Conservation (phyloP, 2,888 invertebrate genomes). For the Pyrochroa serraticornis region DNA sequence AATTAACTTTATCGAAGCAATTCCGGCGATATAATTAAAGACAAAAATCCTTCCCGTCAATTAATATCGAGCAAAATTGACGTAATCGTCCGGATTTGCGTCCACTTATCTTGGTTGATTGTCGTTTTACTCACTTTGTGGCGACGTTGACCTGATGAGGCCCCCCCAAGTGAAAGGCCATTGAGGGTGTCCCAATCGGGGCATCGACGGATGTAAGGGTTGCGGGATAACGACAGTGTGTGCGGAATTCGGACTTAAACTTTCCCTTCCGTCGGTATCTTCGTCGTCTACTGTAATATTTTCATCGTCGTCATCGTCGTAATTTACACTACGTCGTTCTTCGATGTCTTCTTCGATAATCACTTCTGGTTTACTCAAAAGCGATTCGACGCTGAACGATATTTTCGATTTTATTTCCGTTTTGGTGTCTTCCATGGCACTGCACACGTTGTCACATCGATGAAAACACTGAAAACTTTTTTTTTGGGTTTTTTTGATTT, state of each 20-base stretch:
- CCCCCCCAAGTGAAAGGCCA: conserved; percentile 72
- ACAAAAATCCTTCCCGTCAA: not conserved
- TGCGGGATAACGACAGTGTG: conserved; percentile 71
- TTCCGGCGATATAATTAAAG: not conserved
- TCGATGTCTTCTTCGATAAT: conserved; percentile 29
- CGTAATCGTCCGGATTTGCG: no score
- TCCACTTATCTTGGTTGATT: no score
- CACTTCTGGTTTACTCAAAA: conserved; percentile 57
- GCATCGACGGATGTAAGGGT: conserved; percentile 67
- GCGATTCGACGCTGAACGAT: conserved; percentile 75
- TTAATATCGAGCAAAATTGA: no score
- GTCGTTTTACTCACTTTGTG: conserved; percentile 62
- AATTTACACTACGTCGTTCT: conserved; percentile 33
- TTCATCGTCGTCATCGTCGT: conserved; percentile 56
- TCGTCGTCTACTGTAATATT: conserved; percentile 54
- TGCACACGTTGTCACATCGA: conserved; percentile 5
- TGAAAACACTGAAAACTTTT: not conserved
- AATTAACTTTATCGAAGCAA: not conserved
- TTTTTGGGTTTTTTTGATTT: not conserved
- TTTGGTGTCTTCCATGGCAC: conserved; percentile 52
- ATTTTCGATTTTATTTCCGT: conserved; percentile 67
- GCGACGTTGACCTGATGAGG: conserved; percentile 67
- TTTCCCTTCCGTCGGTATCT: conserved; percentile 52
- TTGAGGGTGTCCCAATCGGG: conserved; percentile 64
- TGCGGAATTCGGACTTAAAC: conserved; percentile 61